Evolutionary conservation across 1,140 invertebrate genomes (phyloP).

Genomic region (Drosophila malerkotliana): DNA sequence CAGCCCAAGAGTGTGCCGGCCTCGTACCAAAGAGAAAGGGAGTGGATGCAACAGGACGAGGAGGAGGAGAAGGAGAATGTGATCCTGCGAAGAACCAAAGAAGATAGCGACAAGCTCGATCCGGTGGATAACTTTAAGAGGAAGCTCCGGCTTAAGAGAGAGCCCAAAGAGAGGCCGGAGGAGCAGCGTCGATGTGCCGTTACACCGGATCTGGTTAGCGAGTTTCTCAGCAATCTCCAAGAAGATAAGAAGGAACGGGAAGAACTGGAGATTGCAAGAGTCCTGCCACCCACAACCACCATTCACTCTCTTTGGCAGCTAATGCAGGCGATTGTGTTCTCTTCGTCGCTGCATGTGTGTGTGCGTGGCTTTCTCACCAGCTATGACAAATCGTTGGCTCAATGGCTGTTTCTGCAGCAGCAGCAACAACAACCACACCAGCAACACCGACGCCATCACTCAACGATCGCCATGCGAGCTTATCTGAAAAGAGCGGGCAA

Average conservation of each 20-base stretch:
- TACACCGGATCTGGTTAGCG: constrained; percentile 61
- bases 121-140: constrained; percentile 58
- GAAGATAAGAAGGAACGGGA: not conserved
- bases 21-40: constrained; percentile 35
- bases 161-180: not conserved
- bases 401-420: constrained; percentile 35
- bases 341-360: constrained; percentile 44
- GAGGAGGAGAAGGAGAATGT: not conserved
- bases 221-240: constrained; percentile 53
- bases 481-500: not conserved
- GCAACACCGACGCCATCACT: not conserved
- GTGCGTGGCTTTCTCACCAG: constrained; percentile 51
- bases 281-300: not conserved
- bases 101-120: not conserved
- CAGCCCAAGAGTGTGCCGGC: constrained; percentile 77
- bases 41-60: not conserved
- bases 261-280: not conserved
- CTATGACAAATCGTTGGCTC: constrained; percentile 62
- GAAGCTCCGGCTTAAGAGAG: constrained; percentile 41
- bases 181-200: constrained; percentile 58
- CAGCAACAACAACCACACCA: constrained; percentile 21
- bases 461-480: constrained; percentile 8
- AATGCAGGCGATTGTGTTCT: not conserved
- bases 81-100: constrained; percentile 22
- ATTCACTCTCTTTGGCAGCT: constrained; percentile 44